Evolutionary conservation across 2,113 vertebrate species (phyloP).

Genomic region (Boleophthalmus pectinirostris): DNA sequence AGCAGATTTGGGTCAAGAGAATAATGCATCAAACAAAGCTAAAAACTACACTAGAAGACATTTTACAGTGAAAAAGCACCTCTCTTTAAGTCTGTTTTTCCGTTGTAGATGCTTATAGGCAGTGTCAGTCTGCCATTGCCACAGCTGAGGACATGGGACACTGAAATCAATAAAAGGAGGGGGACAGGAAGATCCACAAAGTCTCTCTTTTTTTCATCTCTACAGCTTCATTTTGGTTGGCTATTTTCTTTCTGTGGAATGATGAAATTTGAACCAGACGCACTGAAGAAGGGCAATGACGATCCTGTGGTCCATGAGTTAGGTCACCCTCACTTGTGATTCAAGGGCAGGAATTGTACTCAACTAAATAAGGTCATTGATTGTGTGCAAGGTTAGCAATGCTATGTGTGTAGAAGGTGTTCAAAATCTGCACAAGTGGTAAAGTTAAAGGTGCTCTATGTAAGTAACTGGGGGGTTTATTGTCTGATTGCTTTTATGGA

Average conservation of each 20-base stretch:
- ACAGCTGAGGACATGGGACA: conserved; percentile 45
- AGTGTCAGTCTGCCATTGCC: conserved; percentile 18
- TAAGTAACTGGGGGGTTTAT: no score
- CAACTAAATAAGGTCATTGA: neutral
- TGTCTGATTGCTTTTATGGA: no score
- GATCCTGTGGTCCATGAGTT: neutral
- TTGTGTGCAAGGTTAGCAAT: neutral
- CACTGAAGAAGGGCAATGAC: conserved; percentile 14
- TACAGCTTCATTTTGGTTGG: conserved; percentile 13
- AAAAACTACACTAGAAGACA: conserved; percentile 19
- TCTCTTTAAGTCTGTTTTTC: neutral
- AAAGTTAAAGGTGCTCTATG: neutral
- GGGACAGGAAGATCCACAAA: conserved; percentile 45
- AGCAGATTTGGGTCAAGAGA: conserved; percentile 32
- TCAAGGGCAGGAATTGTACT: conserved; percentile 1
- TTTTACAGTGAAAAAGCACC: conserved; percentile 1
- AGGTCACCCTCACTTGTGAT: neutral
- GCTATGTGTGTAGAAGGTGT: neutral
- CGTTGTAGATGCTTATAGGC: conserved; percentile 7
- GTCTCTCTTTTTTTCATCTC: conserved; percentile 18
- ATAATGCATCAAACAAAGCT: conserved; percentile 13
- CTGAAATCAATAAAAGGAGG: conserved; percentile 49
- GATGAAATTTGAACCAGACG: conserved; percentile 32
- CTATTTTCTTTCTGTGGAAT: conserved; percentile 24
- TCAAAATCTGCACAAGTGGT: neutral